These are phyloP conservation scores for Montifringilla adamsi DNA, from an alignment of 2,113 vertebrate species.

Conservation along the genomic window DNA sequence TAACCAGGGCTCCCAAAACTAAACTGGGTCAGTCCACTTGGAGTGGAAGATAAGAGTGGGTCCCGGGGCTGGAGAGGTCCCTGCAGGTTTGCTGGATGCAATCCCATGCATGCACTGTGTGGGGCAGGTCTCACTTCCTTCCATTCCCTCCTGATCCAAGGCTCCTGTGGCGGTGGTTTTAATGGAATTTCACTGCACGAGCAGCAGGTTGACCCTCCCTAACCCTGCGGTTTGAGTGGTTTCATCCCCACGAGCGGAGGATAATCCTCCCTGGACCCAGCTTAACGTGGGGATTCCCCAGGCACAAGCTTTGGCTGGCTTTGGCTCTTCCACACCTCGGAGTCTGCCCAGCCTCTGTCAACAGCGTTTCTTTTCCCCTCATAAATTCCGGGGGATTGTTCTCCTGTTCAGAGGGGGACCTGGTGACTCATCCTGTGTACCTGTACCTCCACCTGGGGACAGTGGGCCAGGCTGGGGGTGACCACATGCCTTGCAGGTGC, in stretches of 20 bases:
- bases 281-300: fast-evolving
- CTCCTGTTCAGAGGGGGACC: not conserved
- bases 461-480: not conserved
- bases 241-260: fast-evolving
- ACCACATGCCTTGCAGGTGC: not conserved
- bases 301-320: fast-evolving
- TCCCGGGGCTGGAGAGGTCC: not conserved
- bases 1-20: not conserved
- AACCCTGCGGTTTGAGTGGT: not conserved
- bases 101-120: not conserved
- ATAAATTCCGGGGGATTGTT: fast-evolving
- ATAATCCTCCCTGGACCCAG: not conserved
- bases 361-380: fast-evolving
- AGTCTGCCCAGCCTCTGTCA: not conserved
- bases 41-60: not conserved
- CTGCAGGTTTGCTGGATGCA: not conserved
- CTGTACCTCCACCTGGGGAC: not conserved
- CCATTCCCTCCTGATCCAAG: not conserved
- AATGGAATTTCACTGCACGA: not conserved
- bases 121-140: not conserved
- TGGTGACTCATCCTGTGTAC: not conserved
- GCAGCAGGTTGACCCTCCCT: not conserved
- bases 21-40: not conserved
- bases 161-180: not conserved
- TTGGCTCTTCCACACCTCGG: fast-evolving